Evolutionary conservation across 2,888 invertebrate species (phyloP), one percentile per base, ranked within the genome.

Genomic region (Lycophotia porphyrea): DNA sequence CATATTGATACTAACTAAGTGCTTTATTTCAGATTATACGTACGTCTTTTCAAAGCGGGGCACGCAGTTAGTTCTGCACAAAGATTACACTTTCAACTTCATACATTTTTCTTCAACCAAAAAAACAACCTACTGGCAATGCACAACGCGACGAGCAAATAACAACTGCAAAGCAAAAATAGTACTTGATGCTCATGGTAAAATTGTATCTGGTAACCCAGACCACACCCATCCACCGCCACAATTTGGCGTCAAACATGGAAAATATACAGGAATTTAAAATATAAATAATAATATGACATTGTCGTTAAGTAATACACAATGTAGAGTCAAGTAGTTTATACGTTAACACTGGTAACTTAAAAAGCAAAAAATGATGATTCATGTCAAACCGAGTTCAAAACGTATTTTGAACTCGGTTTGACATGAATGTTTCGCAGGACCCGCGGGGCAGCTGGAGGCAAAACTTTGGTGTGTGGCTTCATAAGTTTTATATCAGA

Each of bases 191-290:
- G 11, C 18, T 31, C 1, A n/a, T 13, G n/a, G 18, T 11, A 52
- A 11, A n/a, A 8, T 49, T 13, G 39, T 49, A 39, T 52, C 68
- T 39, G 11, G 18, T 49, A 11, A 68, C 18, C 4, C 11, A n/a
- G 49, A 68, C 31, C 71, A 68, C 24, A 34, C 18, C 5, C 70
- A 34, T 21, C 5, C 13, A 44, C 65, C 65, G 1, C 68, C 52
- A 24, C 60, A 24, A 39, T 76, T 21, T 55, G 55, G 52, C 5
- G 2, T 75, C 18, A 75, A 66, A 39, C 9, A 60, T 44, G 74
- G 74, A 31, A 39, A 24, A 39, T 76, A 58, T 47, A 47, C 58
- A 7, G 66, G 47, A 67, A 76, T 75, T 31, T 58, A 36, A 34
- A 61, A 49, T 21, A 49, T 0, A 3, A 73, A 13, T 1, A 8